Percentiles rank a stretch among this genome's conserved stretches.
phyloP scores from a whole-genome alignment of 2,888 invertebrate species.

The Cynaeus angustus region DNA sequence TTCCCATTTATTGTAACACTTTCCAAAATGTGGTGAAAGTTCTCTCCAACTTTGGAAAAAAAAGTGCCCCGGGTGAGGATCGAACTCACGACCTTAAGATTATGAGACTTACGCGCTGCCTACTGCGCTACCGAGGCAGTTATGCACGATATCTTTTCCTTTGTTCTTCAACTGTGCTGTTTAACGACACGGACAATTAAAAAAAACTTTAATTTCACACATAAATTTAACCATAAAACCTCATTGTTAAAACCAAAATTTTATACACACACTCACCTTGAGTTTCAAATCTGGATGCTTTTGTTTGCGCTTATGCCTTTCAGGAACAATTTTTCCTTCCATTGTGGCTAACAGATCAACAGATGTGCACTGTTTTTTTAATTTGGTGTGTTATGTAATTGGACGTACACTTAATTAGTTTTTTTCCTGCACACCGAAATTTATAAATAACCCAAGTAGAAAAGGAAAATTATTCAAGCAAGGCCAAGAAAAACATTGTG shows the following conservation, averaged over 20 bases:
- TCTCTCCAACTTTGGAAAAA: constrained; percentile 18
- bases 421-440: constrained; percentile 37
- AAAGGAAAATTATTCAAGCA: constrained; percentile 39
- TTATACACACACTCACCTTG: constrained; percentile 52
- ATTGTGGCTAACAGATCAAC: constrained; percentile 43
- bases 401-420: constrained; percentile 31
- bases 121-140: constrained; percentile 88
- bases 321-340: constrained; percentile 57
- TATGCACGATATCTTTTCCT: not conserved
- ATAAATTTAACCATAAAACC: not conserved
- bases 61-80: constrained; percentile 90
- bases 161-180: not conserved
- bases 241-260: constrained; percentile 8
- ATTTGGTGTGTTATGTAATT: constrained; percentile 35
- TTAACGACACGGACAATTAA: not conserved
- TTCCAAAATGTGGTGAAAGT: constrained; percentile 28
- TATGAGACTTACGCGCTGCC: constrained; percentile 94
- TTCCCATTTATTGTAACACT: constrained; percentile 8
- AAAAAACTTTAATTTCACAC: not conserved
- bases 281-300: constrained; percentile 55
- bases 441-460: constrained; percentile 54
- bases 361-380: constrained; percentile 25
- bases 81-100: constrained; percentile 97
- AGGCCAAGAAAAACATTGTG: constrained; percentile 36
- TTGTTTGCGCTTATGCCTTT: constrained; percentile 58